These are phyloP conservation scores for Echinometra lucunter DNA, from an alignment of 53 echinoderm and acorn worm species.

Conservation along the genomic window DNA sequence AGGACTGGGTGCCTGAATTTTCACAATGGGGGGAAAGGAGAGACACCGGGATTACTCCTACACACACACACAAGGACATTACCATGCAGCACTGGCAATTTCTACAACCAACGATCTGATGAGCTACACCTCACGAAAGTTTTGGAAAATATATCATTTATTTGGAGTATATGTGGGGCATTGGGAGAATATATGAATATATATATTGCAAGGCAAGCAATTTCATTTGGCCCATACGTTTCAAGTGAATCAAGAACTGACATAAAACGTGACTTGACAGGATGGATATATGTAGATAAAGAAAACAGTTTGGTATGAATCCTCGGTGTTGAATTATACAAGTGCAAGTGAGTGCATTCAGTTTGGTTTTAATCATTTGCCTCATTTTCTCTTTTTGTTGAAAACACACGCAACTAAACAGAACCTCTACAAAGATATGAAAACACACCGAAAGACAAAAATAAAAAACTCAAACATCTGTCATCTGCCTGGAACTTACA, in stretches of 20 bases:
- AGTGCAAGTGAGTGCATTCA: conserved; percentile 17
- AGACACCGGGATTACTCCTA: background rate
- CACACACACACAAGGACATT: conserved; percentile 1
- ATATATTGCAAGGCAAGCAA: background rate
- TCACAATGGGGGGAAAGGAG: background rate
- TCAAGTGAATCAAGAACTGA: background rate
- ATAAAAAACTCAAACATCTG: background rate
- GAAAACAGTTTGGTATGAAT: background rate
- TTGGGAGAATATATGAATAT: background rate
- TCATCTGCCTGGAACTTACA: conserved; percentile 49
- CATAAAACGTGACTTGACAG: background rate
- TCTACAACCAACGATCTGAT: background rate
- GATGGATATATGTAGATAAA: background rate
- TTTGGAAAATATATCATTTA: background rate
- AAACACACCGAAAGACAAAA: conserved; percentile 35
- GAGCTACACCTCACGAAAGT: background rate
- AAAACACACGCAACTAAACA: conserved; percentile 10
- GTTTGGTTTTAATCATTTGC: background rate
- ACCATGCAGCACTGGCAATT: background rate
- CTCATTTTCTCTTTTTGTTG: background rate
- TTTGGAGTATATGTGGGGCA: background rate
- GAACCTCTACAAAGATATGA: background rate
- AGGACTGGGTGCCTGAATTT: too few species aligned
- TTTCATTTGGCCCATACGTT: background rate
- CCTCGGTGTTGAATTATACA: background rate